Conservation (phyloP, 2,113 vertebrate genomes). For the Stegostoma tigrinum region DNA sequence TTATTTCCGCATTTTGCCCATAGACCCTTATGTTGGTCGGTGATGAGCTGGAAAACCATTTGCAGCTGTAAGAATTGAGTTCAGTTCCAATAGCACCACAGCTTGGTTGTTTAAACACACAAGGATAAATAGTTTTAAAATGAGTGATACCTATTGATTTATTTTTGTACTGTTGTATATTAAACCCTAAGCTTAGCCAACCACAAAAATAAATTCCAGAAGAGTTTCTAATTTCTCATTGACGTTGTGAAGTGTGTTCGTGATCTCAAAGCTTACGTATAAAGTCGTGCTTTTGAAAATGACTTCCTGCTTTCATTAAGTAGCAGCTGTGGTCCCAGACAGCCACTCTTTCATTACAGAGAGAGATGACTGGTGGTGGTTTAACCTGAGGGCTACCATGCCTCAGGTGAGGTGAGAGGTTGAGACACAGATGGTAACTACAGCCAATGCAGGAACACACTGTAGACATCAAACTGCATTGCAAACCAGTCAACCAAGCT, state of each 20-base stretch:
- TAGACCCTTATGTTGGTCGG: background rate
- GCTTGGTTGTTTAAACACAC: background rate
- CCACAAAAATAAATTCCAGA: background rate
- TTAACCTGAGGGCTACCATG: too few relatives aligned
- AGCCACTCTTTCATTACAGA: too few relatives aligned
- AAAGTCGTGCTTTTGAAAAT: background rate
- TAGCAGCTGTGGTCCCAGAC: background rate
- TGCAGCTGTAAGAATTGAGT: background rate
- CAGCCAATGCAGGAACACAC: too few relatives aligned
- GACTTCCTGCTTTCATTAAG: background rate
- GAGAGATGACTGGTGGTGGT: too few relatives aligned
- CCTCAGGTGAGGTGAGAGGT: too few relatives aligned
- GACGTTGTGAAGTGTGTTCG: background rate
- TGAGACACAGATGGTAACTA: too few relatives aligned
- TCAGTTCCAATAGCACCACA: background rate
- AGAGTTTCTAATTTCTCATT: background rate
- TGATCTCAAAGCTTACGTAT: background rate
- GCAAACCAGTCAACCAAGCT: too few relatives aligned
- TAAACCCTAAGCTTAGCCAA: background rate
- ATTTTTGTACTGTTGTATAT: background rate
- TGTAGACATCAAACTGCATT: too few relatives aligned
- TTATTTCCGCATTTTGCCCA: background rate
- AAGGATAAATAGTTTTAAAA: background rate
- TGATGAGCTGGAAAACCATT: background rate
- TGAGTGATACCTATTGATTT: background rate